Evolutionary conservation across 2,797 vertebrate species (phyloP).

Genomic region (Myiotriccus ornatus): DNA sequence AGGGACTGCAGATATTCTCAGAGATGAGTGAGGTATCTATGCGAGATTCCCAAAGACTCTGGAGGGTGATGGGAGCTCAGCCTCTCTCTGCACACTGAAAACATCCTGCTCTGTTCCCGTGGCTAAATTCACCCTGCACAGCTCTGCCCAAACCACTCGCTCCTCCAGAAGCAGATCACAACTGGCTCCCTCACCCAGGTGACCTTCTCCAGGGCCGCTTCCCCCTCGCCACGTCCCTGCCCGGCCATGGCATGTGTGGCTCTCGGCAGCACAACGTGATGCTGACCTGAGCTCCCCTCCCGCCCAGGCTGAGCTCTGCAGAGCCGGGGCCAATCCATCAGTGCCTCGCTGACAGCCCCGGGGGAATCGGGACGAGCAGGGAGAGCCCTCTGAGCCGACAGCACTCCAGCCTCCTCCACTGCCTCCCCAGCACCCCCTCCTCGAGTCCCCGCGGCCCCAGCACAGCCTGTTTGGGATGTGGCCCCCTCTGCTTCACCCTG

Average conservation of each 20-base stretch:
- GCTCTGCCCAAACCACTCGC: not conserved
- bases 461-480: not conserved
- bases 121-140: not conserved
- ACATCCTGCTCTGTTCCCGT: not conserved
- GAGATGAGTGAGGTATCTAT: not conserved
- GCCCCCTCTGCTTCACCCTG: not conserved
- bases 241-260: not conserved
- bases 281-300: slow-evolving; percentile 6
- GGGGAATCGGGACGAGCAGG: not conserved
- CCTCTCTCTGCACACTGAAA: rapidly evolving
- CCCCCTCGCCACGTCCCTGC: rapidly evolving
- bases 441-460: not conserved
- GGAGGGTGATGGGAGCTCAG: not conserved
- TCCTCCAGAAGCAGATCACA: not conserved
- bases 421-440: not conserved
- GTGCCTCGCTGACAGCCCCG: not conserved
- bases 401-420: not conserved
- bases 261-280: not conserved
- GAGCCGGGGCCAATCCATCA: not conserved
- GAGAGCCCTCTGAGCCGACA: not conserved
- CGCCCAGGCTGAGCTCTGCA: not conserved
- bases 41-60: not conserved
- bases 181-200: not conserved
- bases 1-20: not conserved
- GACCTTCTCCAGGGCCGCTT: not conserved